Evolutionary conservation across 2,113 vertebrate species (phyloP), one percentile per base, ranked within the genome.

Genomic region (Chroicocephalus ridibundus): DNA sequence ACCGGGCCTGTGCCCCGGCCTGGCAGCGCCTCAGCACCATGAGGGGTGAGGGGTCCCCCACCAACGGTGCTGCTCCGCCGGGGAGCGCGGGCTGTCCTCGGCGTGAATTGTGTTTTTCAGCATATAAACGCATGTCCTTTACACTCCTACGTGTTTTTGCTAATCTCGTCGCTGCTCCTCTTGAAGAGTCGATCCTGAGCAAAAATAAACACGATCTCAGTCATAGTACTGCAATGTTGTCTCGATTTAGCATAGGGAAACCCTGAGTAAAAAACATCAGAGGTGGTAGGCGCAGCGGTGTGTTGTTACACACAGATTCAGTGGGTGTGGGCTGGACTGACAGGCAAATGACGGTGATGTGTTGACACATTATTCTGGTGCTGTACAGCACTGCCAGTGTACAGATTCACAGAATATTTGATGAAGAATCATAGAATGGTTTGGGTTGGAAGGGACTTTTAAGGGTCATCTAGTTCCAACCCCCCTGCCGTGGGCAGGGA

Each of bases 81-180:
- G 75, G 31, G 13, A 9, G 4, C 42, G 0, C 5, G 4, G 29
- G 5, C 16, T 57, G 12, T 4, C 1, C 5, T 10, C 20, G 2
- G 11, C 27, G 0, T 0, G 15, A 21, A 5, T 17, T 18, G 2
- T 4, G 24, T 10, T 49, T 17, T 20, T 51, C 27, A 0, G 46
- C 2, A 19, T 15, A 2, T 27, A 21, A 66, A 11, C 3, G 3
- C 4, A 1, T 12, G 34, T 19, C 47, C 15, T 26, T 8, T 6
- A 1, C 1, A 5, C 52, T 25, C 36, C 10, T 25, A 3, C 0
- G 3, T 7, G 36, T 9, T 26, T 64, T 38, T 8, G 24, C 44
- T 17, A 2, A 38, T n/a, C 29, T 44, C 6, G 9, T 27, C 27
- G 0, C 21, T 1, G 0, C n/a, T 75, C 38, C 44, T 57, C 42